Evolutionary conservation across 2,888 invertebrate genomes (phyloP), one percentile per base, ranked within the genome.

Genomic region (Pyralis farinalis): DNA sequence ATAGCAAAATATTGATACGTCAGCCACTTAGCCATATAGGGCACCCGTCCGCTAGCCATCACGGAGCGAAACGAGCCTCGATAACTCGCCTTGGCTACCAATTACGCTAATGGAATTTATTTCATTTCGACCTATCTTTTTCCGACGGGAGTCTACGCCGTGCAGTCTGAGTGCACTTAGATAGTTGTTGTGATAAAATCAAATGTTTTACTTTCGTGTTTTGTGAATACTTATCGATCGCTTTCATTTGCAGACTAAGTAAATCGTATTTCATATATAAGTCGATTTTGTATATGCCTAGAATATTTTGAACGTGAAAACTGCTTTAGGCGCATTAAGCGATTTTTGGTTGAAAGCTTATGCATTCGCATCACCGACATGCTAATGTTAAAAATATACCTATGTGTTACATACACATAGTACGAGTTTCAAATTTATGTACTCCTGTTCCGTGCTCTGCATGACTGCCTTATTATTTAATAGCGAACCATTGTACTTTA

Each of bases 61-160:
- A 43, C 48, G 47, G 45, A 53, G 47, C 50, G 53, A 42, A 48
- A 39, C 50, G 53, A 45, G 65, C 54, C 61, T 58, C 70, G 66
- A 67, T 69, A 70, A 65, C 64, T 71, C 60, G 55, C 60, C 62
- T 65, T 71, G 58, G 60, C 61, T 69, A 70, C 69, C 81, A 83
- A 84, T 85, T 80, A 78, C 80, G 59, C 68, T 84, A 85, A 85
- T 85, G 82, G 79, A 80, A 75, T 79, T 81, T 80, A 78, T 82
- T 82, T 77, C 71, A 77, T 78, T 78, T 71, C 59, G 63, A 75
- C 69, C 67, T 67, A 33, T 39, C 27, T 39, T 39, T 33, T 39
- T 33, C 39, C 21, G 27, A 39, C 27, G 16, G 12, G 33, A 39
- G 47, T 50, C 49, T 44, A 47, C 45, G 48, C 51, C 44, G 44